Conservation (phyloP, 2,888 invertebrate species). For the Epirrita christyi region DNA sequence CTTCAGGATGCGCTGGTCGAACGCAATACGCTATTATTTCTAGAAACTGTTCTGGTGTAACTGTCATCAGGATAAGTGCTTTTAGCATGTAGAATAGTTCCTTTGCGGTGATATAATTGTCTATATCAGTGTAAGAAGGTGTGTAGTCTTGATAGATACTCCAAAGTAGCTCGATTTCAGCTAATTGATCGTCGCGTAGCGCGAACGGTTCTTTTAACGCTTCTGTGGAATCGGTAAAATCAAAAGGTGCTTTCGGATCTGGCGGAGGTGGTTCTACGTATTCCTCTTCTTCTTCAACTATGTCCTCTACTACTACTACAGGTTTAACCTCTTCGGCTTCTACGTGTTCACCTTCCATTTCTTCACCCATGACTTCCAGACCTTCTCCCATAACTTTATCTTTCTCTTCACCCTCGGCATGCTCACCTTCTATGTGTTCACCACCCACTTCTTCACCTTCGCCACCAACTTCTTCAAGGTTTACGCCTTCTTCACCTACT, state of each 20-base stretch:
- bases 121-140: constrained; percentile 70
- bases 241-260: constrained; percentile 72
- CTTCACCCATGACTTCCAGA: constrained; percentile 44
- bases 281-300: constrained; percentile 61
- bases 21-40: constrained; percentile 69
- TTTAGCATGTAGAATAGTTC: constrained; percentile 75
- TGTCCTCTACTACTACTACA: constrained; percentile 47
- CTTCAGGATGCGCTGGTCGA: constrained; percentile 67
- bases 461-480: constrained; percentile 42
- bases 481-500: constrained; percentile 35
- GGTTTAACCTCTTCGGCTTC: constrained; percentile 34
- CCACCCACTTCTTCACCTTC: constrained; percentile 42
- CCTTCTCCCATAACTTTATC: constrained; percentile 45
- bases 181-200: constrained; percentile 69
- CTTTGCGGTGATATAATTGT: constrained; percentile 69
- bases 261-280: constrained; percentile 67
- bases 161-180: constrained; percentile 75
- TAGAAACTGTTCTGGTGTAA: constrained; percentile 69
- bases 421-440: constrained; percentile 43
- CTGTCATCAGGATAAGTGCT: constrained; percentile 65
- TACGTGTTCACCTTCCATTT: constrained; percentile 45
- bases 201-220: constrained; percentile 63
- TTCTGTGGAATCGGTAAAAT: constrained; percentile 71
- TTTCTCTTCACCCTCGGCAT: constrained; percentile 42
- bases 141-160: constrained; percentile 70